Evolutionary conservation across 1,140 invertebrate species (phyloP), one percentile per base, ranked within the genome.

Genomic region (Anastrepha ludens): DNA sequence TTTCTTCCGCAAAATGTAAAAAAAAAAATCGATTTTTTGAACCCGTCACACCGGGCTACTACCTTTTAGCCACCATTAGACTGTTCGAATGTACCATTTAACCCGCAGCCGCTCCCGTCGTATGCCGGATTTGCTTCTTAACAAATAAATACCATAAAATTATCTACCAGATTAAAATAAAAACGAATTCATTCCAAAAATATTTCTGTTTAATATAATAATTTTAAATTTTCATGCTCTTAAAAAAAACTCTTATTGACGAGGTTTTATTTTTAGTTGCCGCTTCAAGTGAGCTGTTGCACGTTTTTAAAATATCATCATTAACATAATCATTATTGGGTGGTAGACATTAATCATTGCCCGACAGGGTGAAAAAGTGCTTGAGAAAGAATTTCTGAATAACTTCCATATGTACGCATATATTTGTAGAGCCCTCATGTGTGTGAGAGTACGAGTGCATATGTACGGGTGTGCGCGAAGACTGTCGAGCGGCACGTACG

Each of bases 271-370:
- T 58, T 58, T 7, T 58, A 58, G 7, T 64, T 17, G 60, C 17
- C 60, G 60, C 60, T 64, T n/a, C 55, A 8, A 7, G n/a, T 13
- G 70, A 74, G 41, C 70, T 74, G 70, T 74, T 74, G 70, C 70
- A 74, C 70, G 17, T 47, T 44, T 74, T 74, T 7, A 74, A 74
- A 41, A 74, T 17, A 74, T 74, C 44, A 74, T 74, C 44, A 74
- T 47, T 47, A 74, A 74, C 39, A 74, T 74, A 44, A 74, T 74
- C 44, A 74, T 74, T 74, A 74, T 47, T 74, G 70, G 41, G 70
- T 74, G 70, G 41, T 15, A 74, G 29, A 47, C 70, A 74, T 74
- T 74, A 74, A 74, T 74, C 70, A 74, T 74, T 74, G 44, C 47
- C 70, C 39, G 44, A 74, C 41, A 64, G 44, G 13, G 44, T 41